Conservation (phyloP, 2,113 vertebrate species). For the Isichthys henryi region DNA sequence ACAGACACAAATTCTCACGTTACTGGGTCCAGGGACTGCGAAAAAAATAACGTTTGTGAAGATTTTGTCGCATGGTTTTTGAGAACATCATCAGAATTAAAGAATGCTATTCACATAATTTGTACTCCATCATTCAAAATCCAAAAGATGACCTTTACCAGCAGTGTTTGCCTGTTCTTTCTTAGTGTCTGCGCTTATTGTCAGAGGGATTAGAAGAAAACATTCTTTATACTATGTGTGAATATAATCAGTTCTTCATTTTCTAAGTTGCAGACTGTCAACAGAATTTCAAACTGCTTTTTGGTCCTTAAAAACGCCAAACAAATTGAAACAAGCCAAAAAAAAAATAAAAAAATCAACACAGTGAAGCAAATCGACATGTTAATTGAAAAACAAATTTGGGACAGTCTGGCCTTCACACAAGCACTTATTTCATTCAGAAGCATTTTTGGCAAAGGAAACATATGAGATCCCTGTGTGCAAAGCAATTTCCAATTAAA, state of each 20-base stretch:
- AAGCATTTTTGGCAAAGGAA: not conserved
- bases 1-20: not conserved
- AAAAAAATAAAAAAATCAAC: slow-evolving; percentile 5
- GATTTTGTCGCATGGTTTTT: not conserved
- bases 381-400: slow-evolving; percentile 37
- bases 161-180: not conserved
- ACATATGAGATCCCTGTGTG: not conserved
- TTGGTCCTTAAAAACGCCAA: slow-evolving; percentile 17
- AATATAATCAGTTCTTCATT: not conserved
- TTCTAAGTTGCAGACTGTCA: not conserved
- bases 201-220: not conserved
- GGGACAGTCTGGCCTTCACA: slow-evolving; percentile 14
- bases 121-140: not conserved
- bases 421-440: not conserved
- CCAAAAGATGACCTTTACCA: not conserved
- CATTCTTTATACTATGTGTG: not conserved
- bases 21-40: not conserved
- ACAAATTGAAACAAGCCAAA: slow-evolving; percentile 16
- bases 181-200: not conserved
- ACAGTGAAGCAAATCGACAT: slow-evolving; percentile 28
- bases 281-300: slow-evolving; percentile 17
- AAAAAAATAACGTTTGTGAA: not conserved
- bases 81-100: not conserved
- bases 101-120: not conserved
- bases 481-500: not conserved